Base-by-base conservation (phyloP, 1,140 invertebrate species). In the Ericerus pela region DNA sequence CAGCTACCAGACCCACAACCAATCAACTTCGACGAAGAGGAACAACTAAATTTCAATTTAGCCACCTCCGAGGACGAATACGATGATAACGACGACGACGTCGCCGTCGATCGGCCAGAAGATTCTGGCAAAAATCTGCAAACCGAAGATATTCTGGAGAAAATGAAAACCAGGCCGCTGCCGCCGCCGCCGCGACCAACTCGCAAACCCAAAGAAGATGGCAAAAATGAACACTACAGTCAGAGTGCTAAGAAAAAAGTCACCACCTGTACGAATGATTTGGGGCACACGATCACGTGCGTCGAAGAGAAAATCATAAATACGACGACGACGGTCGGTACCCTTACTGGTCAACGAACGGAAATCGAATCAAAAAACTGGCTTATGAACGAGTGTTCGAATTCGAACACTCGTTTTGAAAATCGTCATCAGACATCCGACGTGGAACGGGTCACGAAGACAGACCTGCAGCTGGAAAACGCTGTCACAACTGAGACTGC, bases 11-110 rank as follows among this genome's bases (percentile, higher is more conserved):
- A n/a, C n/a, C n/a, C n/a, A n/a, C n/a, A n/a, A n/a, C n/a, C n/a
- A n/a, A n/a, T n/a, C n/a, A 16, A 47, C 26, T 47, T 47, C 20
- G 41, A 14, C 41, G 20, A 47, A 8, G 41, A 47, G 5, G 41
- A 47, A 47, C 20, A 47, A 47, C 14, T 47, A 22, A 47, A 47
- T 47, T 47, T 47, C 41, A 47, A 47, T 14, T 22, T 47, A 22
- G 41, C 41, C 20, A 47, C 20, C 4, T 6, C 4, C 6, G 37
- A 5, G 10, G 41, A 22, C 16, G 41, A 47, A 10, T 14, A 38
- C 36, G 36, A 38, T 38, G 20, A 16, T 6, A 14, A 14, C n/a
- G 41, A 47, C 8, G 2, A 10, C 5, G 37, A 41, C 5, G n/a
- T 16, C 5, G n/a, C 5, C 16, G 20, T 14, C 11, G 41, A 47